Percentiles rank a stretch among this genome's conserved stretches.
Evolutionary conservation across 2,113 vertebrate species (phyloP).

Genomic region (Craseonycteris thonglongyai): DNA sequence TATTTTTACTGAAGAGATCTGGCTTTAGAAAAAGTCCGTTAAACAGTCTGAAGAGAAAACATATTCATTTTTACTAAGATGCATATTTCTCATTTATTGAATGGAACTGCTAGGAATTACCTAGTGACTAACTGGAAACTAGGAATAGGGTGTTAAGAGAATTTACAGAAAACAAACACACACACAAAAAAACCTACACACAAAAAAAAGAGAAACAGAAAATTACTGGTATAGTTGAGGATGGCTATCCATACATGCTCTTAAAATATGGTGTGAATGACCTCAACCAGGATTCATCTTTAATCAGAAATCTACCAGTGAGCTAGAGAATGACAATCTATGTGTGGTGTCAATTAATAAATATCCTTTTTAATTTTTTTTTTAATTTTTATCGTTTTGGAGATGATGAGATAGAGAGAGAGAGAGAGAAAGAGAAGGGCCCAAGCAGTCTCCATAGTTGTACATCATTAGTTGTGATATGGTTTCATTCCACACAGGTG

Average conservation of each 20-base stretch:
- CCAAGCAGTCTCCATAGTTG: too few relatives aligned
- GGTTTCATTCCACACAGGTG: too few relatives aligned
- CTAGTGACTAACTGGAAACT: neutral
- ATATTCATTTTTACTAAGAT: neutral
- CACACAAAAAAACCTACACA: neutral
- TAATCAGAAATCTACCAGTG: neutral
- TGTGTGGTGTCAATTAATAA: neutral
- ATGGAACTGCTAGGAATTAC: neutral
- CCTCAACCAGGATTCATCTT: neutral
- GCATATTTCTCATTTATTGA: neutral
- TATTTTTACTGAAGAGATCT: neutral
- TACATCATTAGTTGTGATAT: too few relatives aligned
- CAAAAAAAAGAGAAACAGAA: neutral
- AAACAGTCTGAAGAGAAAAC: neutral
- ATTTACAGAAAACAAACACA: neutral
- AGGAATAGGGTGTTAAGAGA: neutral
- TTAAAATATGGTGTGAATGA: neutral
- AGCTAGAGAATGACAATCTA: neutral
- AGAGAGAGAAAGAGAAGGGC: too few relatives aligned
- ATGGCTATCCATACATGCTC: neutral
- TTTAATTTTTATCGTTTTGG: too few relatives aligned
- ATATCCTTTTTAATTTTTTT: too few relatives aligned
- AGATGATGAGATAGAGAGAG: too few relatives aligned
- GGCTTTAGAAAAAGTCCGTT: neutral
- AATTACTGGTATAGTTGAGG: neutral